These are phyloP conservation scores for Andrena haemorrhoa DNA, from an alignment of 2,888 invertebrate genomes.

Conservation along the genomic window DNA sequence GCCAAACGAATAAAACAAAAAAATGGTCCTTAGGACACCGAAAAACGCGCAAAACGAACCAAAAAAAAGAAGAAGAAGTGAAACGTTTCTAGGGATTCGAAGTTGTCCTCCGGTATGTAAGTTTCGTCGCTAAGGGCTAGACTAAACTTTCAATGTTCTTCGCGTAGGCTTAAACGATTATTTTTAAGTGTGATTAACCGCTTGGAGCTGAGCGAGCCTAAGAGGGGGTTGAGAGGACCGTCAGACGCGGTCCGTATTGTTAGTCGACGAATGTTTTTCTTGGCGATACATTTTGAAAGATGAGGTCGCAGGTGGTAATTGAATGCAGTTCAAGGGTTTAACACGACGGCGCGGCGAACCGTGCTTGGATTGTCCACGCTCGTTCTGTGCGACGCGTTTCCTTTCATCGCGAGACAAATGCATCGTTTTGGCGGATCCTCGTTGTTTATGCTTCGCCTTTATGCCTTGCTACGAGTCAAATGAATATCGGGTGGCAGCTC, in stretches of 20 bases:
- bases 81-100: conserved; percentile 4
- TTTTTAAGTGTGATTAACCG: conserved; percentile 29
- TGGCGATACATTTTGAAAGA: too few species aligned
- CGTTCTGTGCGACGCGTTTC: conserved; percentile 5
- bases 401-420: conserved; percentile 4
- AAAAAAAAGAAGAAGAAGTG: not conserved
- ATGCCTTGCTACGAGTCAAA: too few species aligned
- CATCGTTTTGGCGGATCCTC: conserved; percentile 3
- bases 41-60: conserved; percentile 1
- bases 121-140: conserved; percentile 29
- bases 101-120: conserved; percentile 10
- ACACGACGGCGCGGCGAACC: conserved; percentile 25
- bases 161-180: conserved; percentile 32
- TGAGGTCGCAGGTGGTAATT: not conserved
- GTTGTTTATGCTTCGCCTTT: not conserved
- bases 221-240: conserved; percentile 42
- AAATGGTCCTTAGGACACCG: conserved; percentile 1
- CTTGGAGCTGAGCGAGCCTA: conserved; percentile 21
- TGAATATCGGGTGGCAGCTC: too few species aligned
- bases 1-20: not conserved
- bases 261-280: conserved; percentile 22
- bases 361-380: conserved; percentile 29
- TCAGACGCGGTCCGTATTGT: conserved; percentile 4
- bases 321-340: conserved; percentile 34
- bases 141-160: conserved; percentile 36